A percentile compares a stretch with the other conserved stretches of the same genome.
phyloP scores from a whole-genome alignment of 2,113 vertebrate species.

The Callithrix jacchus region DNA sequence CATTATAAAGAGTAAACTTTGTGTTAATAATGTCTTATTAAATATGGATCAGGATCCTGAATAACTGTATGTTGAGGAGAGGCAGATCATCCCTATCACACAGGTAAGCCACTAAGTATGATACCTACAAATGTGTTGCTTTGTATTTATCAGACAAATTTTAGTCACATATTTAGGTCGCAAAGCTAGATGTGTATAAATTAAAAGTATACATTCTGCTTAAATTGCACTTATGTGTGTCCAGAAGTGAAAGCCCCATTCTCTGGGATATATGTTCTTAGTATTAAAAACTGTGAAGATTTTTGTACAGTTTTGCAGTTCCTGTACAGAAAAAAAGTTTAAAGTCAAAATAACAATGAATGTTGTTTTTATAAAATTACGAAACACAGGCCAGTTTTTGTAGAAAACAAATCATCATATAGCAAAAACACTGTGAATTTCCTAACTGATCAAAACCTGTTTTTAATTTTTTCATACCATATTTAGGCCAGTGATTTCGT shows the following conservation, averaged over 20 bases:
- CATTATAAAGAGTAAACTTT: neutral
- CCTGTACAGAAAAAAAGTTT: neutral
- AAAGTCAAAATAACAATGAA: neutral
- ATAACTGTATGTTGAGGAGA: neutral
- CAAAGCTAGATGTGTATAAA: neutral
- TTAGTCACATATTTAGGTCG: neutral
- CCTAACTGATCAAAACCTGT: neutral
- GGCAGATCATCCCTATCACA: neutral
- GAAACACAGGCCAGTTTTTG: neutral
- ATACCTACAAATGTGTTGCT: neutral
- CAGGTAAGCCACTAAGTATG: neutral
- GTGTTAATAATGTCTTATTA: neutral
- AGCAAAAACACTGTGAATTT: neutral
- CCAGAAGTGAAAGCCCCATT: neutral
- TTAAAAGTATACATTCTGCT: neutral
- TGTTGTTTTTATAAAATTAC: neutral
- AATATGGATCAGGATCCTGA: neutral
- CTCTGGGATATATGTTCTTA: neutral
- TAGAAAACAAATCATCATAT: neutral
- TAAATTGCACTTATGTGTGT: neutral
- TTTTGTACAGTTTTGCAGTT: neutral
- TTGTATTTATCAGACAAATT: neutral
- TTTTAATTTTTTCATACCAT: neutral
- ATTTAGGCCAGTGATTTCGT: conserved; percentile 8
- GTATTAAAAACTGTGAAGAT: neutral